Evolutionary conservation across 2,888 invertebrate species (phyloP).

Genomic region (Clitarchus hookeri): DNA sequence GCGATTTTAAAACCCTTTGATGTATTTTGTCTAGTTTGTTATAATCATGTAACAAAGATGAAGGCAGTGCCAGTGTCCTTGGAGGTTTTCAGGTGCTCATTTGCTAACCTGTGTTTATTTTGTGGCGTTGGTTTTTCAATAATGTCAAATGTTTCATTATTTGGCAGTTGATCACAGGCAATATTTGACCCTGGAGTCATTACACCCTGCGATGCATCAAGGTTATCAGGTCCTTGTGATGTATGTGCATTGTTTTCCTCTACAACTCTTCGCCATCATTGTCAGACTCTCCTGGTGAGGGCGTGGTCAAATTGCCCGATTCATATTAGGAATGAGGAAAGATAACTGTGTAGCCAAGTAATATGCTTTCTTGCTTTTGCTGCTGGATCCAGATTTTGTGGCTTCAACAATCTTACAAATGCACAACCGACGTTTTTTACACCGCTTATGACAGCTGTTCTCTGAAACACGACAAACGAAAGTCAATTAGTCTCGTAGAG

Average conservation of each 20-base stretch:
- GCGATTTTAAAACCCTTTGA: neutral
- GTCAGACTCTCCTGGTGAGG: conserved; percentile 3
- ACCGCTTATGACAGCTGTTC: neutral
- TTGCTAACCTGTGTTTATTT: neutral
- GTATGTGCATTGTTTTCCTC: neutral
- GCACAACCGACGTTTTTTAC: neutral
- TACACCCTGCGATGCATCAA: too few species aligned
- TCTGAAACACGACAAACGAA: neutral
- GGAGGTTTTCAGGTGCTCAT: too few species aligned
- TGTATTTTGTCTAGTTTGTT: neutral
- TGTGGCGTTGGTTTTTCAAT: neutral
- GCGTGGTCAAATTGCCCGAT: neutral
- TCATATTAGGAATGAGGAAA: conserved; percentile 20
- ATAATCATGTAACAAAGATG: neutral
- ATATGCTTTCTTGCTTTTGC: conserved; percentile 4
- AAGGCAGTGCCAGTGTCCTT: neutral
- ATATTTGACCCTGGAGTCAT: too few species aligned
- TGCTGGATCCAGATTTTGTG: neutral
- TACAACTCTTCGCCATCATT: neutral
- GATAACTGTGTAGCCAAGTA: neutral
- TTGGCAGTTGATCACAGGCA: conserved; percentile 11
- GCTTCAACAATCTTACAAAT: conserved; percentile 6
- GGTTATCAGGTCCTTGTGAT: neutral
- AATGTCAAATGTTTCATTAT: neutral
- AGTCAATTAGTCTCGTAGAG: neutral